Base-by-base conservation (phyloP, 2,113 vertebrate species). In the Aviceda subcristata region DNA sequence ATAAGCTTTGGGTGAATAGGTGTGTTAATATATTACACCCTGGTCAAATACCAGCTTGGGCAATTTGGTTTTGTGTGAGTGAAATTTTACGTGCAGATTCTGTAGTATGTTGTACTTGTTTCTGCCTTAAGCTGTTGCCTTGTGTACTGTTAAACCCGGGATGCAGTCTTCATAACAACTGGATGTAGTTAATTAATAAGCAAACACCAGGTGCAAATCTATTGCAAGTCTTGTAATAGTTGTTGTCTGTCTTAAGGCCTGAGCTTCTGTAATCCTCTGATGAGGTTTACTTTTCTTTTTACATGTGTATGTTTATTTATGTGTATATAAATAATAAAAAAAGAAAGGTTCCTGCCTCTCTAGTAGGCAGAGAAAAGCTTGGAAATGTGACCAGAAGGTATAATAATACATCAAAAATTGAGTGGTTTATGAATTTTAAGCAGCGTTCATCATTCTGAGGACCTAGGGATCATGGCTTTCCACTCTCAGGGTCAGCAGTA, bases 351-450 rank as follows among this genome's bases (percentile, higher is more conserved):
- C 39, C 12, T 64, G 18, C 17, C 21, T 63, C 5, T 68, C 39
- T 46, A 53, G 23, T 29, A 60, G 15, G 34, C 69, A 75, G 67
- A 77, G 13, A 38, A 38, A 87, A 78, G 38, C 36, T 76, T 91
- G 41, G 43, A 94, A 88, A 72, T 90, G 18, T 81, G 53, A 76
- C 67, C 29, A 73, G 48, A 46, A 89, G 57, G n/a, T 88, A 51
- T 41, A 79, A 77, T 59, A 86, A 73, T 53, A 9, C 30, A 86
- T 87, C 4, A 92, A 68, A 93, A 95, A 55, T 16, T 29, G 39
- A 78, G 32, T 12, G 14, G 53, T 39, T 94, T 73, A 66, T 92
- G 86, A 86, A 94, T 96, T 95, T 90, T 91, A 88, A 94, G 73
- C 57, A 64, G 59, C 12, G 30, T 64, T 88, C 18, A 55, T 88